These are phyloP conservation scores for Spodoptera litura DNA, from an alignment of 1,140 invertebrate species.

Conservation along the genomic window DNA sequence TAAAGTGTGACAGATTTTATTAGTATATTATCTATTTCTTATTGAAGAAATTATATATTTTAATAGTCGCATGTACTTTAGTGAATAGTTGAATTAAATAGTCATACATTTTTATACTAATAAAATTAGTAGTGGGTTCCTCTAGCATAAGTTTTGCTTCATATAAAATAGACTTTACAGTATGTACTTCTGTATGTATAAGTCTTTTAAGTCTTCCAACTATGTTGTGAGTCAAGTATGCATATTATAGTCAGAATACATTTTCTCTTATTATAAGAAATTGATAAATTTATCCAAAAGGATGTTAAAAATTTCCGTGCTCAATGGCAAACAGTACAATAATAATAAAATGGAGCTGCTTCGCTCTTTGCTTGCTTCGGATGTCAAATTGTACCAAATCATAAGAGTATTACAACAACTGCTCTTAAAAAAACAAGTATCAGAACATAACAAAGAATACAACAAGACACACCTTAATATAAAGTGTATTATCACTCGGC, in stretches of 20 bases:
- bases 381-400: slow-evolving; percentile 10
- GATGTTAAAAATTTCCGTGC: background rate
- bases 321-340: slow-evolving; percentile 18
- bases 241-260: slow-evolving; percentile 26
- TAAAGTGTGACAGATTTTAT: slow-evolving; percentile 25
- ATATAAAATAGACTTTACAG: background rate
- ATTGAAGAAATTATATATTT: slow-evolving; percentile 10
- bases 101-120: background rate
- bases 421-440: slow-evolving; percentile 17
- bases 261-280: slow-evolving; percentile 2
- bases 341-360: slow-evolving; percentile 6
- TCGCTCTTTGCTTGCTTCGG: background rate
- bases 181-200: slow-evolving; percentile 7
- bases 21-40: slow-evolving; percentile 20
- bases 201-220: background rate
- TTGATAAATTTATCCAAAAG: slow-evolving; percentile 2
- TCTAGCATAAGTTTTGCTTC: background rate
- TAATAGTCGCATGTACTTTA: slow-evolving; percentile 8
- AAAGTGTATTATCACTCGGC: slow-evolving; percentile 43
- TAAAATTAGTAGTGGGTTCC: background rate
- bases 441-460: slow-evolving; percentile 34
- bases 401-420: slow-evolving; percentile 40
- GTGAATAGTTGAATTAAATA: slow-evolving; percentile 18
- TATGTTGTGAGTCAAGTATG: slow-evolving; percentile 2
- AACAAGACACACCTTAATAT: slow-evolving; percentile 32